Conservation (phyloP, 2,888 invertebrate genomes). For the Scaptomyza caliginosa region DNA sequence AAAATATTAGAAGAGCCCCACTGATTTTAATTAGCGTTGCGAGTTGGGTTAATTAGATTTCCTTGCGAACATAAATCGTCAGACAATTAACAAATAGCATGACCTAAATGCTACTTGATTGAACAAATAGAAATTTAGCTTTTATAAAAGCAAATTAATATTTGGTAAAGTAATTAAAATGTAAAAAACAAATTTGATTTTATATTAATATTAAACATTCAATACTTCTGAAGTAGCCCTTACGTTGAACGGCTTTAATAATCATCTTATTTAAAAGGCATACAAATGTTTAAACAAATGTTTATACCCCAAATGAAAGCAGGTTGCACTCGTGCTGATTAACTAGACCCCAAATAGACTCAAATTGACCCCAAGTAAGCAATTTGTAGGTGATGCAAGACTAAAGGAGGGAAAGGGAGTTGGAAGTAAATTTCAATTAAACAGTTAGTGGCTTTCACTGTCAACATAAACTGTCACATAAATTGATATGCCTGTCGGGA, state of each 20-base stretch:
- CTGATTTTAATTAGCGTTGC: conserved; percentile 40
- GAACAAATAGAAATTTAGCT: not conserved
- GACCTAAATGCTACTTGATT: not conserved
- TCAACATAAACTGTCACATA: conserved; percentile 62
- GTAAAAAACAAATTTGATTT: too few relatives aligned
- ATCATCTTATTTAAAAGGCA: too few relatives aligned
- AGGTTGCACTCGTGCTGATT: not conserved
- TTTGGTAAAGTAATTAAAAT: too few relatives aligned
- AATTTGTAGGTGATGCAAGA: not conserved
- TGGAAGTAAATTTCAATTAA: conserved; percentile 67
- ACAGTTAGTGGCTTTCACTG: conserved; percentile 66
- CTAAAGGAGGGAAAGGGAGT: not conserved
- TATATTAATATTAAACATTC: too few relatives aligned
- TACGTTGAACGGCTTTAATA: too few relatives aligned
- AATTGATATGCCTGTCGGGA: conserved; percentile 41
- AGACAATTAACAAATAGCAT: not conserved
- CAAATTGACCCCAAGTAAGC: conserved; percentile 3
- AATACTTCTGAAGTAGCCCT: too few relatives aligned
- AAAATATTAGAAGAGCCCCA: conserved; percentile 26
- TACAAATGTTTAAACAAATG: too few relatives aligned
- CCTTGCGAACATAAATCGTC: not conserved
- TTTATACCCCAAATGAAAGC: not conserved
- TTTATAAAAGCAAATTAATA: too few relatives aligned
- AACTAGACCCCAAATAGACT: conserved; percentile 4
- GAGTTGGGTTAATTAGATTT: conserved; percentile 36